phyloP scores from a whole-genome alignment of 2,113 vertebrate genomes.

The Circaetus cinerascens region DNA sequence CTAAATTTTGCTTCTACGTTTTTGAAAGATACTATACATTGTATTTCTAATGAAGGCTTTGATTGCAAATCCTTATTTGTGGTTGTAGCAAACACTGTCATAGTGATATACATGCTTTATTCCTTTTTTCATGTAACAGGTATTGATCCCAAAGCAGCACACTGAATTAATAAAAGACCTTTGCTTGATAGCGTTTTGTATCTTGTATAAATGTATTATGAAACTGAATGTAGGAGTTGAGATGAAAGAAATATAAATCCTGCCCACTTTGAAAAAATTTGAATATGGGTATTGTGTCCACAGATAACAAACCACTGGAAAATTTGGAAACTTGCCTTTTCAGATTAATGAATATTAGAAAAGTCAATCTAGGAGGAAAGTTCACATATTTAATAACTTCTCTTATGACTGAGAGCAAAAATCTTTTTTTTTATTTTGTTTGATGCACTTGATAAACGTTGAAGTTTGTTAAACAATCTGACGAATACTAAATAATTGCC shows the following conservation, averaged over 20 bases:
- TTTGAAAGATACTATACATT: background rate
- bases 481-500: background rate
- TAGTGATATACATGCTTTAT: background rate
- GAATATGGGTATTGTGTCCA: accelerated
- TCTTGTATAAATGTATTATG: background rate
- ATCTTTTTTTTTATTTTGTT: background rate
- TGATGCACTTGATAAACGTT: background rate
- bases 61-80: background rate
- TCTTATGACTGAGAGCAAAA: background rate
- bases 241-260: background rate
- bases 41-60: background rate
- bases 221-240: background rate
- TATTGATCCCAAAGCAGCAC: background rate
- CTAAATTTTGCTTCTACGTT: background rate
- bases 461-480: background rate
- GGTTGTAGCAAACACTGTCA: background rate
- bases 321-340: background rate
- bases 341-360: background rate
- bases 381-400: background rate
- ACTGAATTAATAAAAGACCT: background rate
- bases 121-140: background rate
- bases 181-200: background rate
- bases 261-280: background rate
- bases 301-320: background rate
- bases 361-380: background rate